A percentile compares a stretch with the other conserved stretches of the same genome.
Conservation (phyloP, 2,888 invertebrate species). For the Meghimatium bilineatum region DNA sequence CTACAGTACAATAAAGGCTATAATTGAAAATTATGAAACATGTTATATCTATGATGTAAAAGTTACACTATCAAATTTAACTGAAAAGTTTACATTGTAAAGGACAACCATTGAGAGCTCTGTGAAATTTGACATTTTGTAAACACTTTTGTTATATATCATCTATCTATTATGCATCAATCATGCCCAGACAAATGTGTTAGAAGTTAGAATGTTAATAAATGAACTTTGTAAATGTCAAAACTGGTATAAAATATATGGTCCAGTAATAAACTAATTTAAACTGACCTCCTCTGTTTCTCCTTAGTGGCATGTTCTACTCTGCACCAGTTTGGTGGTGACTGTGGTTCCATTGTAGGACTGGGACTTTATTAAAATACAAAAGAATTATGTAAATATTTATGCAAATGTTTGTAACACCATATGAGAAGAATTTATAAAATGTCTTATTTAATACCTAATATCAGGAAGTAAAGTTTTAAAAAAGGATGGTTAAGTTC, state of each 20-base stretch:
- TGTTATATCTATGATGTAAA: no score
- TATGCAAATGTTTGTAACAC: neutral
- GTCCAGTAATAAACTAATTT: neutral
- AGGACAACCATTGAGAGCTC: no score
- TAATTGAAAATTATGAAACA: no score
- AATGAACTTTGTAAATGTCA: neutral
- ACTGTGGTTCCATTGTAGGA: conserved; percentile 18
- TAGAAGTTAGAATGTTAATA: conserved; percentile 19
- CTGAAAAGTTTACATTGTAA: no score
- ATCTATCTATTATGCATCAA: neutral
- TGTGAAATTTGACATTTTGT: no score
- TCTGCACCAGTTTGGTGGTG: conserved; percentile 49
- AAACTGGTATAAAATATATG: neutral
- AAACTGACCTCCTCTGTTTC: conserved; percentile 63
- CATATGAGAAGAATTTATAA: no score
- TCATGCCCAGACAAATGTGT: neutral
- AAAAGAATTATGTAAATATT: neutral
- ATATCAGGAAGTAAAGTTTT: no score
- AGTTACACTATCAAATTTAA: no score
- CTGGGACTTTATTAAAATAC: neutral
- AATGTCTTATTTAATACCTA: no score
- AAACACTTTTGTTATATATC: no score
- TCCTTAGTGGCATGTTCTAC: conserved; percentile 70
- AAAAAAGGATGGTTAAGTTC: no score
- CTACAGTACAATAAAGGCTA: no score